Percentiles rank a stretch among this genome's conserved stretches.
Conservation (phyloP, 2,888 invertebrate genomes). For the Drosophila siamana region DNA sequence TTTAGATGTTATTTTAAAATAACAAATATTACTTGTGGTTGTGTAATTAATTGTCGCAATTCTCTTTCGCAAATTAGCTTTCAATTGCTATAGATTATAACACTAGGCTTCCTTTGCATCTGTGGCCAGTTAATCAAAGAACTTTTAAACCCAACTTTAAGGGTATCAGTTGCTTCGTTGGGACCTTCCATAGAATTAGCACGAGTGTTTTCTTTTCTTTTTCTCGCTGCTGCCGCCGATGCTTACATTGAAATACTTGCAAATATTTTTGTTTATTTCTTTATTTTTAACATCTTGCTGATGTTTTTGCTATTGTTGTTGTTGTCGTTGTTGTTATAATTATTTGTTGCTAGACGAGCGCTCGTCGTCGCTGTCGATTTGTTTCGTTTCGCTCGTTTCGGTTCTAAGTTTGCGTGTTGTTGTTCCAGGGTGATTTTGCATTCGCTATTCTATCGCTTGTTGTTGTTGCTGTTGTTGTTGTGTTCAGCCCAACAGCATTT, state of each 20-base stretch:
- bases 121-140: too few relatives aligned
- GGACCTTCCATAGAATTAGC: slow-evolving; percentile 19
- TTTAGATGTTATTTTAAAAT: too few relatives aligned
- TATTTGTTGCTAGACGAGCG: slow-evolving; percentile 53
- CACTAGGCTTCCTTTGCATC: too few relatives aligned
- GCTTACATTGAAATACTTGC: slow-evolving; percentile 47
- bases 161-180: slow-evolving; percentile 22
- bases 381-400: slow-evolving; percentile 72
- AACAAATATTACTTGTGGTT: too few relatives aligned
- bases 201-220: slow-evolving; percentile 12
- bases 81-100: too few relatives aligned
- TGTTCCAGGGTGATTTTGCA: slow-evolving; percentile 81
- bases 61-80: too few relatives aligned
- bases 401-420: slow-evolving; percentile 76
- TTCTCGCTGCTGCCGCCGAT: slow-evolving; percentile 15
- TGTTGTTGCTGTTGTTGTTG: slow-evolving; percentile 58
- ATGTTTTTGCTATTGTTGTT: slow-evolving; percentile 37
- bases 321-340: slow-evolving; percentile 40
- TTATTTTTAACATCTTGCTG: slow-evolving; percentile 57
- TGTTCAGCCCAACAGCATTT: slow-evolving; percentile 70
- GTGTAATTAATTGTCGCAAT: too few relatives aligned
- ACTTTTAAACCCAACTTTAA: background rate
- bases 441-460: slow-evolving; percentile 48
- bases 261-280: slow-evolving; percentile 58
- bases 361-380: slow-evolving; percentile 40